Evolutionary conservation across 2,113 vertebrate species (phyloP).

Genomic region (Nothocercus nigrocapillus): DNA sequence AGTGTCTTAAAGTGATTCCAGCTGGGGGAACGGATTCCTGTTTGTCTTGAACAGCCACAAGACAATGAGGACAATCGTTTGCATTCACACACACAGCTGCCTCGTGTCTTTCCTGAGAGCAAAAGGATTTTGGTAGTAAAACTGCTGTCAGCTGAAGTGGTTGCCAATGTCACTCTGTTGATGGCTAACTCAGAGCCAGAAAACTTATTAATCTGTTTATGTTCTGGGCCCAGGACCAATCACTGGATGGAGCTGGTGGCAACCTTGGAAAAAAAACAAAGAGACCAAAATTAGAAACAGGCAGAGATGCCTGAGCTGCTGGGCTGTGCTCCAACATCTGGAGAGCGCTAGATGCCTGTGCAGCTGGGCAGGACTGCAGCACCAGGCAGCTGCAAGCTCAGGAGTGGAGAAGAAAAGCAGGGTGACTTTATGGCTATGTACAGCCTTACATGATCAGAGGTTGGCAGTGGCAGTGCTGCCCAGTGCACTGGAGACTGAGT

Average conservation of each 20-base stretch:
- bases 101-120: neutral
- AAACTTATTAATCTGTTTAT: neutral
- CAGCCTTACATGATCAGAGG: neutral
- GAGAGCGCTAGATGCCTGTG: neutral
- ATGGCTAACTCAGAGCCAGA: neutral
- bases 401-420: neutral
- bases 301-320: neutral
- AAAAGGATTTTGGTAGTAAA: neutral
- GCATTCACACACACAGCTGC: neutral
- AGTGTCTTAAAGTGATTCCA: neutral
- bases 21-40: neutral
- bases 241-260: neutral
- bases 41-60: neutral
- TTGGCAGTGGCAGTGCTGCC: neutral
- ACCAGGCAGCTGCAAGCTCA: neutral
- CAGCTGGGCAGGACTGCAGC: neutral
- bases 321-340: slow-evolving; percentile 43
- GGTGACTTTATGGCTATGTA: neutral
- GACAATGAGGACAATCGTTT: neutral
- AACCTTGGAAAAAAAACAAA: neutral
- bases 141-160: neutral
- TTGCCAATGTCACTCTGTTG: neutral
- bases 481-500: neutral
- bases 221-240: neutral
- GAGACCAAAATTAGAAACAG: slow-evolving; percentile 55